A percentile compares a stretch with the other conserved stretches of the same genome.
Conservation (phyloP, 1,140 invertebrate species). For the Drosophila sucinea region DNA sequence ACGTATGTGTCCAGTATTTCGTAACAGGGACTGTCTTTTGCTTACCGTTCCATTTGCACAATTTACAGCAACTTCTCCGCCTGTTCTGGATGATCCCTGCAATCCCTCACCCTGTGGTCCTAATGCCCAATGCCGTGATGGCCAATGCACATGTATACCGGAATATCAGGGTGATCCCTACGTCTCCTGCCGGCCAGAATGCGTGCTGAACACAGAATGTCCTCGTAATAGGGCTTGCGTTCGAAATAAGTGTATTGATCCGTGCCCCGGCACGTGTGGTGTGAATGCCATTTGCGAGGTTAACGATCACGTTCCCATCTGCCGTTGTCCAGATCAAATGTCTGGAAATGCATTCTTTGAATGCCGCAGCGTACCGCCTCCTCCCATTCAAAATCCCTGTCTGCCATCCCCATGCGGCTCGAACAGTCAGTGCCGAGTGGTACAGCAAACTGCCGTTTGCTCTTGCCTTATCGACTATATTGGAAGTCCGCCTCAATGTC, state of each 20-base stretch:
- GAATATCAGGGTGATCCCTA: conserved; percentile 94
- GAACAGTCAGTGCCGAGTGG: conserved; percentile 89
- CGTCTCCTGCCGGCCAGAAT: conserved; percentile 91
- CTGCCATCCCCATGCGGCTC: conserved; percentile 90
- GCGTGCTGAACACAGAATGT: conserved; percentile 93
- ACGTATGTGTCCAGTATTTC: conserved; percentile 48
- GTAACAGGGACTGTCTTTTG: neutral
- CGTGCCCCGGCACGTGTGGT: conserved; percentile 91
- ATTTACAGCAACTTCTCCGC: conserved; percentile 59
- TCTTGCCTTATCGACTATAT: conserved; percentile 88
- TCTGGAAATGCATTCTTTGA: conserved; percentile 88
- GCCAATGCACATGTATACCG: conserved; percentile 90
- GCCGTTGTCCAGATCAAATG: conserved; percentile 89
- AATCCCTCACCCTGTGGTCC: conserved; percentile 92
- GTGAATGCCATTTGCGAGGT: conserved; percentile 90
- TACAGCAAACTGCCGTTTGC: conserved; percentile 90
- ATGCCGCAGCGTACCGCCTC: conserved; percentile 78
- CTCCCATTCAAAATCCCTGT: conserved; percentile 85
- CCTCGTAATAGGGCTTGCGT: conserved; percentile 88
- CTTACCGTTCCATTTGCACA: conserved; percentile 14
- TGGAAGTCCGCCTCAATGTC: conserved; percentile 89
- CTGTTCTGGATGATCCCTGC: conserved; percentile 84
- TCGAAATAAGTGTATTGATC: conserved; percentile 92
- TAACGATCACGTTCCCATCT: conserved; percentile 90
- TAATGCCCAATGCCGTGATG: conserved; percentile 91